phyloP scores from a whole-genome alignment of 2,113 vertebrate genomes.

The Dipodomys stephensi region DNA sequence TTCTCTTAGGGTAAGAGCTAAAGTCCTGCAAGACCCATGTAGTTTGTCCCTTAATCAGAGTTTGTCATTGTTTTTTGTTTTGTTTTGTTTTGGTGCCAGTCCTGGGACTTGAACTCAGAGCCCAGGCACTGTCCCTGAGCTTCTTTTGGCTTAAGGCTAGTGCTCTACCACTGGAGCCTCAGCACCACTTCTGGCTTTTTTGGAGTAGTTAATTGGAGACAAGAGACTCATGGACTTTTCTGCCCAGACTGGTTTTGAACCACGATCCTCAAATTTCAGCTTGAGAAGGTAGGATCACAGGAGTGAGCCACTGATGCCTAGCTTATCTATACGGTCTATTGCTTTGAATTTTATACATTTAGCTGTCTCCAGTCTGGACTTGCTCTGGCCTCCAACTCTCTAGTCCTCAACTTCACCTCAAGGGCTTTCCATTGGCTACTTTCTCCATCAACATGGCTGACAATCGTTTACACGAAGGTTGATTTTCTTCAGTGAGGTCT shows the following conservation, averaged over 20 bases:
- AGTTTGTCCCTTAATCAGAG: background rate
- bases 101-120: too few species aligned
- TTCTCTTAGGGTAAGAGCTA: background rate
- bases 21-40: background rate
- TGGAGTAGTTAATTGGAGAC: too few species aligned
- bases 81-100: too few species aligned
- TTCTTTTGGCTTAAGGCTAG: too few species aligned
- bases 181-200: too few species aligned
- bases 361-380: background rate
- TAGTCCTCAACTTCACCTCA: background rate
- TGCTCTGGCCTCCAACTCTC: background rate
- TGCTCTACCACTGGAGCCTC: too few species aligned
- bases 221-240: too few species aligned
- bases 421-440: background rate
- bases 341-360: background rate
- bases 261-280: too few species aligned
- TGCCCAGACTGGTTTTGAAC: too few species aligned
- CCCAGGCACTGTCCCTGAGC: too few species aligned
- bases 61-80: background rate
- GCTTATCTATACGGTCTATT: background rate
- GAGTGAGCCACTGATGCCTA: too few species aligned
- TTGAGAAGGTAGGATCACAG: too few species aligned
- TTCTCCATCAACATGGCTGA: background rate
- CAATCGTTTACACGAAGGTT: background rate
- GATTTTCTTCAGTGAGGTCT: background rate